Base-by-base conservation (phyloP, 2,888 invertebrate genomes). In the Cremastinae sp. region DNA sequence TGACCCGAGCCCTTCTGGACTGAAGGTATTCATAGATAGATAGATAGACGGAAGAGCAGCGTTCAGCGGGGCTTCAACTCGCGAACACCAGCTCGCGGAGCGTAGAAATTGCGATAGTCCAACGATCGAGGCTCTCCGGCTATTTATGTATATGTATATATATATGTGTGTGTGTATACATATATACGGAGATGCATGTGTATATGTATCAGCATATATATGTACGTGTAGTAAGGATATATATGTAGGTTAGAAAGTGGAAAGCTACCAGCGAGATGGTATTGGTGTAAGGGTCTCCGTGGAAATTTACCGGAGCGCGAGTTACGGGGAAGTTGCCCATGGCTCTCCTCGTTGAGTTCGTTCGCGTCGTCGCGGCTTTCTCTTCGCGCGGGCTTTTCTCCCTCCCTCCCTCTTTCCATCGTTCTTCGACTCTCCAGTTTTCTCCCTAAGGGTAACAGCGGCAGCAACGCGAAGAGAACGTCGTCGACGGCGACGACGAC, bases 231-330 rank as follows among this genome's bases (percentile, higher is more conserved):
- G n/a, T n/a, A n/a, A n/a, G n/a, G 47, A 49, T 28, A 53, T 3
- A 10, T 10, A 1, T 45, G 10, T 14, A 28, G 10, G 22, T 45
- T 28, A 5, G 28, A 28, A 1, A 14, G 53, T 22, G 39, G 69
- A 35, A 14, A 59, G 37, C 53, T 51, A 37, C 14, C 35, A 28
- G 49, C 9, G 37, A 22, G 37, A 56, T 61, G 41, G 75, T 72
- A 68, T 76, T 68, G 53, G 71, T 68, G 58, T 68, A 72, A 77
- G 77, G 76, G 77, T 78, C 76, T 79, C 80, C 70, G 78, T 78
- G 86, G 85, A 87, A 87, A 87, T 87, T 86, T 86, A 87, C 85
- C 86, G 83, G 81, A 85, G 86, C 86, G 85, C 87, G 84, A 87
- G 85, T 86, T 87, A 87, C 86, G 83, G 83, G 73, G 81, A 84